Conservation (phyloP, 2,888 invertebrate genomes). For the Frankliniella fusca region DNA sequence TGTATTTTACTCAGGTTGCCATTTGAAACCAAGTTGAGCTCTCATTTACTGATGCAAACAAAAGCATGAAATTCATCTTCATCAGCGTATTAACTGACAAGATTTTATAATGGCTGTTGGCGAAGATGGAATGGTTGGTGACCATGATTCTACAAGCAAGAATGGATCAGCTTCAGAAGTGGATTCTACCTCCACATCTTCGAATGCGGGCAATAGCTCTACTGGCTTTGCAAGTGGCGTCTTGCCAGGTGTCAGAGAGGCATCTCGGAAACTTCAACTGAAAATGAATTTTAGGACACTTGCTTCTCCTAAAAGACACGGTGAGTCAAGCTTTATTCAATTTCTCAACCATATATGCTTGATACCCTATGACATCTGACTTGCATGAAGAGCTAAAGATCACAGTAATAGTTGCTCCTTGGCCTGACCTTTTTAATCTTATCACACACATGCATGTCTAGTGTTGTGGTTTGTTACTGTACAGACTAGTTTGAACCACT, state of each 20-base stretch:
- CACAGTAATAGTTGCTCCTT: too few species aligned
- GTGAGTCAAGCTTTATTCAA: neutral
- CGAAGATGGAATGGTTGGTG: conserved; percentile 4
- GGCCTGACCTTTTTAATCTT: too few species aligned
- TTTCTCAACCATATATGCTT: neutral
- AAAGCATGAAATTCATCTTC: neutral
- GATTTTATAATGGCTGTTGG: conserved; percentile 4
- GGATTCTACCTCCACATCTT: conserved; percentile 10
- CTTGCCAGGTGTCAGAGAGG: neutral
- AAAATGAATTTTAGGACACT: neutral
- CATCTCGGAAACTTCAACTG: conserved; percentile 1
- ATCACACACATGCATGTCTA: too few species aligned
- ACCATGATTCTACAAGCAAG: neutral
- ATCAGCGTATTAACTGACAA: neutral
- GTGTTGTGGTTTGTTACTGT: too few species aligned
- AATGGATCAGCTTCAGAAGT: neutral
- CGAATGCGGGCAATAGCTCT: neutral
- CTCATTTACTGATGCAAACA: neutral
- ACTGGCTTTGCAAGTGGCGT: neutral
- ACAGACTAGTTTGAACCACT: too few species aligned
- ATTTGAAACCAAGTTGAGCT: neutral
- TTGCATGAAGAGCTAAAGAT: too few species aligned
- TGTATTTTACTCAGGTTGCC: neutral
- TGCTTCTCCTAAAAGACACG: neutral
- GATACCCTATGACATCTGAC: neutral